Evolutionary conservation across 2,113 vertebrate genomes (phyloP).

Genomic region (Alectura lathami): DNA sequence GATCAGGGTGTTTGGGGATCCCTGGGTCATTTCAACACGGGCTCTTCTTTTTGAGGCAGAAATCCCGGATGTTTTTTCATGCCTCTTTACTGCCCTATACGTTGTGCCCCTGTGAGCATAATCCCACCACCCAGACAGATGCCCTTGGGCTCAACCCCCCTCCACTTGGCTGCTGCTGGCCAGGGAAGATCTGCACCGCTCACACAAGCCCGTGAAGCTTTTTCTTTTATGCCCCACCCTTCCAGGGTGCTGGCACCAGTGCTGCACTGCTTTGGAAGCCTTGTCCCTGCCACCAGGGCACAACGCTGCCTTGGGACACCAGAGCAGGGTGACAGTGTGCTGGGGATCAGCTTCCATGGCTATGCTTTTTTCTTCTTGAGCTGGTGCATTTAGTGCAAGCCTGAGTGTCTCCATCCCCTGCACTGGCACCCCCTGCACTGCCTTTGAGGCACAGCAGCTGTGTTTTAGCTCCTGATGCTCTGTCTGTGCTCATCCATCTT

Average conservation of each 20-base stretch:
- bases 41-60: not conserved
- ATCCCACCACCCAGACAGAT: not conserved
- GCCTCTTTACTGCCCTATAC: accelerated
- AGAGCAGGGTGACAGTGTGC: not conserved
- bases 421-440: accelerated
- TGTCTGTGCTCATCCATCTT: not conserved
- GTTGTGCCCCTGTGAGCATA: not conserved
- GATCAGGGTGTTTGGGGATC: not conserved
- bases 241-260: accelerated
- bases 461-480: accelerated
- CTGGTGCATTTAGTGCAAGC: not conserved
- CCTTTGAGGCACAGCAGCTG: not conserved
- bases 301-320: not conserved
- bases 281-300: not conserved
- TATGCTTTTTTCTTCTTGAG: not conserved
- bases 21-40: not conserved
- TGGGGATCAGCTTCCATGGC: not conserved
- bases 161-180: accelerated
- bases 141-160: not conserved
- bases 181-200: accelerated
- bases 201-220: accelerated
- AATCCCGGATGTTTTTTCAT: accelerated
- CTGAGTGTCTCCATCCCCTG: not conserved
- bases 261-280: accelerated
- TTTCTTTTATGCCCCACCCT: too few species aligned